phyloP scores from a whole-genome alignment of 2,797 vertebrate species.

The Gallirallus australis region DNA sequence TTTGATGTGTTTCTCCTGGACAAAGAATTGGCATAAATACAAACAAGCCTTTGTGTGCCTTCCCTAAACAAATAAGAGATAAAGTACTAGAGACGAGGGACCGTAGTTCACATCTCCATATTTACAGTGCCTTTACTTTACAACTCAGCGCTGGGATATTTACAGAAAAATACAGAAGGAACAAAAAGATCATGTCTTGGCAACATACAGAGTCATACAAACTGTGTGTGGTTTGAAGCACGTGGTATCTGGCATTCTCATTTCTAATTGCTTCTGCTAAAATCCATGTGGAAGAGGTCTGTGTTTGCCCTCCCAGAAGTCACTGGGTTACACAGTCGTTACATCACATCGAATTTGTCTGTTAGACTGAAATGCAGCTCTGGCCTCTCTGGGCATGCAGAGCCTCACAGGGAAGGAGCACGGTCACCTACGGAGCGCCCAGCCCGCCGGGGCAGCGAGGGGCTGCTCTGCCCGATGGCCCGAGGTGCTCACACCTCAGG shows the following conservation, averaged over 20 bases:
- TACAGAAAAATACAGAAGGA: constrained; percentile 87
- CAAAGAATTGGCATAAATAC: constrained; percentile 89
- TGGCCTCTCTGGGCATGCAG: not conserved
- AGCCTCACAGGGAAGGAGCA: not conserved
- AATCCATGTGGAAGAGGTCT: constrained; percentile 61
- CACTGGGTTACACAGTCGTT: constrained; percentile 21
- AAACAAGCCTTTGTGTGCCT: constrained; percentile 84
- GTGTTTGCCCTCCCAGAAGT: constrained; percentile 51
- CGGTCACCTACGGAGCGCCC: not conserved
- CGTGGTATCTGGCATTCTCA: constrained; percentile 59
- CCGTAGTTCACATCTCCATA: constrained; percentile 85
- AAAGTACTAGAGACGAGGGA: constrained; percentile 81
- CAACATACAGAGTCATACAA: constrained; percentile 78
- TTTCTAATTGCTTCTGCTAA: constrained; percentile 71
- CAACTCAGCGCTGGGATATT: constrained; percentile 86
- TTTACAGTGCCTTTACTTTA: constrained; percentile 92
- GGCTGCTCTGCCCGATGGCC: not conserved
- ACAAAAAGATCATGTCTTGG: constrained; percentile 81
- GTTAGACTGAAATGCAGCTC: constrained; percentile 20
- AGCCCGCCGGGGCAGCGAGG: not conserved
- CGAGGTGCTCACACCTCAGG: no score
- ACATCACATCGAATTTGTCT: constrained; percentile 30
- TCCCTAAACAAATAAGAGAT: constrained; percentile 80
- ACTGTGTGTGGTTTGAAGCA: constrained; percentile 74
- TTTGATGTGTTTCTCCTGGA: constrained; percentile 87